These are phyloP conservation scores for Myiopsitta monachus DNA, from an alignment of 2,113 vertebrate species.

Conservation along the genomic window DNA sequence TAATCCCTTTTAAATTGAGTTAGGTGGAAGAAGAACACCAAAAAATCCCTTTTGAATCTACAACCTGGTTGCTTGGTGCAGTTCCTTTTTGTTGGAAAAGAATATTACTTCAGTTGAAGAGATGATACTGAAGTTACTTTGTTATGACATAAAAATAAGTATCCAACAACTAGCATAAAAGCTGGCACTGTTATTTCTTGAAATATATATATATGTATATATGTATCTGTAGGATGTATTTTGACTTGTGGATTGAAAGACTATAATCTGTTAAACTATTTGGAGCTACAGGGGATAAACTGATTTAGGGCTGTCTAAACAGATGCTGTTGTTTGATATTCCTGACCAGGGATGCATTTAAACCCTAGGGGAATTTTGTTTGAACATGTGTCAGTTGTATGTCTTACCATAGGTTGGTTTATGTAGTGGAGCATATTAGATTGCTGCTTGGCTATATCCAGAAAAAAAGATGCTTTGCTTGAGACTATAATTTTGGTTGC, in stretches of 20 bases:
- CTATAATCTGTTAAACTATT: neutral
- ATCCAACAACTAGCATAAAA: neutral
- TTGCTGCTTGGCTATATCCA: neutral
- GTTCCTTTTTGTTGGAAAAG: neutral
- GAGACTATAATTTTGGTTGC: neutral
- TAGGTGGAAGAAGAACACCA: neutral
- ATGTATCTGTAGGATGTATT: neutral
- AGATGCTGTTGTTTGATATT: slow-evolving; percentile 2
- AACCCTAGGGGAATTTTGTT: neutral
- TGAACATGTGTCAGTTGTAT: neutral
- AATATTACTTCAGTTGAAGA: neutral
- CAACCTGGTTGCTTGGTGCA: neutral
- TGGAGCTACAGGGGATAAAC: neutral
- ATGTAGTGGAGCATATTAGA: neutral
- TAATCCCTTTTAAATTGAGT: neutral
- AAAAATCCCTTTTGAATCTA: neutral
- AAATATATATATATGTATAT: neutral
- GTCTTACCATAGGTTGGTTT: neutral
- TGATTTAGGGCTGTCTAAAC: neutral
- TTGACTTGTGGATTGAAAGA: neutral
- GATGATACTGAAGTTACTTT: neutral
- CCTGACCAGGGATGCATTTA: neutral
- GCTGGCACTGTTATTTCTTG: neutral
- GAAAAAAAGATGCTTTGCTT: neutral
- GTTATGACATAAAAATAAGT: neutral